Conservation (phyloP, 2,888 invertebrate species). For the Pycnomerus fuliginosus region DNA sequence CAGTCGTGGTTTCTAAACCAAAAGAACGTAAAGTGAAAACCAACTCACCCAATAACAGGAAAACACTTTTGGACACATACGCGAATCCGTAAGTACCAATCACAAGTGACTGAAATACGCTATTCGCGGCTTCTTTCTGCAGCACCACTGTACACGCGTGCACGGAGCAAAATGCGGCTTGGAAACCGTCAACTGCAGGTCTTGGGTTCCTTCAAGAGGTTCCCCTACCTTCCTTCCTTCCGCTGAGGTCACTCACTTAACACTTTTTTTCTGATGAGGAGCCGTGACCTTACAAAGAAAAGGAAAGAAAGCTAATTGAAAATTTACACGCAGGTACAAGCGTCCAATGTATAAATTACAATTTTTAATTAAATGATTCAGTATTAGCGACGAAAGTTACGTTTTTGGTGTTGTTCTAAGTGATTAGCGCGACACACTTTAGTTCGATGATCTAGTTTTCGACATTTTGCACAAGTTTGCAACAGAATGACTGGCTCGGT, state of each 20-base stretch:
- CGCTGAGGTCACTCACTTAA: constrained; percentile 47
- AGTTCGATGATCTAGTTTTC: too few species aligned
- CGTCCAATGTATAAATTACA: too few species aligned
- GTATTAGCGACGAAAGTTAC: too few species aligned
- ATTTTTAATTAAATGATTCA: too few species aligned
- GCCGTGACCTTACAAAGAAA: constrained; percentile 40
- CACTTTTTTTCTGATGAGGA: constrained; percentile 34
- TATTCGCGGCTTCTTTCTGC: constrained; percentile 18
- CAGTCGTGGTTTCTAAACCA: too few species aligned
- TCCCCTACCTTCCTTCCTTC: constrained; percentile 47
- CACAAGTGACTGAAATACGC: constrained; percentile 8
- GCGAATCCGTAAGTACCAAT: constrained; percentile 20
- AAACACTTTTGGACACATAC: constrained; percentile 5
- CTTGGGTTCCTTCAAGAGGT: constrained; percentile 19
- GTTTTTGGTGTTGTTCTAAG: too few species aligned
- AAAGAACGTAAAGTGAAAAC: not conserved
- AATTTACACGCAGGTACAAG: too few species aligned
- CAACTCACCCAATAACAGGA: constrained; percentile 22
- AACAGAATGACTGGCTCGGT: too few species aligned
- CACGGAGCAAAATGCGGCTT: constrained; percentile 33
- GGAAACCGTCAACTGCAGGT: constrained; percentile 22
- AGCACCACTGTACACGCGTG: constrained; percentile 35
- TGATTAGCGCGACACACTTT: too few species aligned
- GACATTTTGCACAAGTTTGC: too few species aligned
- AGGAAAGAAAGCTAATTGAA: too few species aligned